Evolutionary conservation across 2,888 invertebrate genomes (phyloP), one percentile per base, ranked within the genome.

Genomic region (Lasioglossum oenotherae): DNA sequence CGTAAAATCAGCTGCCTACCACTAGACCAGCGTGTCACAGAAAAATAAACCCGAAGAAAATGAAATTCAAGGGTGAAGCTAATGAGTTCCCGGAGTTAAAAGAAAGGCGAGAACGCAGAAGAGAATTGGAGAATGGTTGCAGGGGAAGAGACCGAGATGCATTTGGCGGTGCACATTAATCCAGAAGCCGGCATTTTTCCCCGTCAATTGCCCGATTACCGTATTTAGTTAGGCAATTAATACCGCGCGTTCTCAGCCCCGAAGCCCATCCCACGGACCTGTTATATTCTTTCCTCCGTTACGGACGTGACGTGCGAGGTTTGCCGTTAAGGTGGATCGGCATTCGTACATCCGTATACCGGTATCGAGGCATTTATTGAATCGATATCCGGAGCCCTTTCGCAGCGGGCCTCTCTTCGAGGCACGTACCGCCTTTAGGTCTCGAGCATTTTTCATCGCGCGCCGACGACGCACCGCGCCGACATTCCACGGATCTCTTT

Each of bases 301-400:
- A 72, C 31, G 82, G 35, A 73, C 78, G 78, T 46, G 49, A 72
- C 83, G 78, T 31, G 53, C 41, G 67, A 41, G 31, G 78, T 74
- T 77, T 31, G 77, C 77, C 67, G 60, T 41, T 19, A 69, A 69
- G 71, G 35, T 64, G 73, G 78, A 77, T 80, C 60, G 77, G 79
- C 80, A 74, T 75, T 78, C 78, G 84, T 78, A 80, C 81, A 80
- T 82, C 73, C 74, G 85, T 81, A 69, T 67, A 81, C 77, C 85
- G 80, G 80, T 80, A 83, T 81, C 88, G 82, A 88, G 79, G 87
- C 91, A 91, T 91, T 92, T 92, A 92, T 93, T 92, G 91, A 92
- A 92, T 93, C 92, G 92, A 93, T 92, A 92, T 92, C 88, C 92
- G 90, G 87, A 89, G 89, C 88, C 87, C 90, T 93, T 91, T 90